Base-by-base conservation (phyloP, 2,113 vertebrate species). In the Proterorhinus semilunaris region DNA sequence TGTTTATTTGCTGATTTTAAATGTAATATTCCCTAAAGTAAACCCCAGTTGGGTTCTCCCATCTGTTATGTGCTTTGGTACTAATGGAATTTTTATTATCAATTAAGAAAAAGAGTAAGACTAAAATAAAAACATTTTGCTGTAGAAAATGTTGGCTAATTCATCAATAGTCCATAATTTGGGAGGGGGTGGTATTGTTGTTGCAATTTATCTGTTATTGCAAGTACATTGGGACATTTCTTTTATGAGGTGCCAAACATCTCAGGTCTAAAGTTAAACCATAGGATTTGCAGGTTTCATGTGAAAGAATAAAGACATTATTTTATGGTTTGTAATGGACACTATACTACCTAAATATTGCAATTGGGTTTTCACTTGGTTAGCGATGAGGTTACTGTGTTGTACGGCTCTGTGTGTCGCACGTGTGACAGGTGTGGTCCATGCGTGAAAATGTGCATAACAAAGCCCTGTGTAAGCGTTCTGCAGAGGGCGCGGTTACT, bases 1-100 rank as follows among this genome's bases (percentile, higher is more conserved):
- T 16, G 55, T 72, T 64, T 50, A 63, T 72, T 27, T n/a, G 36
- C 44, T 68, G 27, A 79, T 74, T 76, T 54, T 17, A 65, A 49
- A 72, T 55, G 10, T 17, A 0, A 57, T 55, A 27, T 36, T 67
- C 71, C 79, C 74, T 9, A 1, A 10, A 63, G 15, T 42, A 62
- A 58, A 21, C 65, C 76, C 43, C 61, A 8, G 36, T 15, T 57
- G 52, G 65, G 6, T 11, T 0, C 0, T 42, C 21, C 45, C 16
- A 73, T 48, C 7, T 47, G 42, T 54, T 66, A 16, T 9, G 62
- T 70, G 52, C 16, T 8, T 8, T 15, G 45, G 50, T 43, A 42
- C 10, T 66, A 42, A 45, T n/a, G 58, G 58, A 61, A 59, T 42
- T 15, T 36, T 7, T 42, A 13, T n/a, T 44, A 45, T 61, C n/a